Conservation (phyloP, 53 echinoderm and acorn worm species). For the Mesocentrotus franciscanus region DNA sequence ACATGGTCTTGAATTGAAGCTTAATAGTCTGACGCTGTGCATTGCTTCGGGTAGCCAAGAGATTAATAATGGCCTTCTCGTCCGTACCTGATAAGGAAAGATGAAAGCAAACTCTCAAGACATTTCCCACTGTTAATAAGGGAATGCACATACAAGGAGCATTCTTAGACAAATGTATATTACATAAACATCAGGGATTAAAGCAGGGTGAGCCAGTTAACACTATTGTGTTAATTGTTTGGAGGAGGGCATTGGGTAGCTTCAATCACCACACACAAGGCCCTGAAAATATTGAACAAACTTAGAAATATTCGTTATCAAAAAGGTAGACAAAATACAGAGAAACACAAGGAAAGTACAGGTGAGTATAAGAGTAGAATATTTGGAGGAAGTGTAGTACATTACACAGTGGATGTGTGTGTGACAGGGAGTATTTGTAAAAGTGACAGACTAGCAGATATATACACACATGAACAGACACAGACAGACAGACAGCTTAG, state of each 20-base stretch:
- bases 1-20: constrained; percentile 94
- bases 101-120: constrained; percentile 9
- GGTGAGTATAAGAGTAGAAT: background rate
- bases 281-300: background rate
- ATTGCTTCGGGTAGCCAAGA: constrained; percentile 75
- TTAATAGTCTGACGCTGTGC: constrained; percentile 86
- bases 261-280: background rate
- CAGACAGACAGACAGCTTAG: background rate
- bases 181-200: background rate
- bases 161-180: no score
- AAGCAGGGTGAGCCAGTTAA: no score
- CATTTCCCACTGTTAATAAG: background rate
- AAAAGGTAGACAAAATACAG: no score
- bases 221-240: no score
- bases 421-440: background rate
- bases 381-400: background rate
- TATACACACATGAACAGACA: background rate
- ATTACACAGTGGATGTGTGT: background rate
- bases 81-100: constrained; percentile 82
- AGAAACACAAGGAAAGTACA: no score
- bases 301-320: no score
- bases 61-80: constrained; percentile 79
- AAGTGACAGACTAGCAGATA: background rate
- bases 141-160: background rate
- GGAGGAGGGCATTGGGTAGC: background rate